Evolutionary conservation across 2,113 vertebrate genomes (phyloP), one percentile per base, ranked within the genome.

Genomic region (Stigmatopora nigra): DNA sequence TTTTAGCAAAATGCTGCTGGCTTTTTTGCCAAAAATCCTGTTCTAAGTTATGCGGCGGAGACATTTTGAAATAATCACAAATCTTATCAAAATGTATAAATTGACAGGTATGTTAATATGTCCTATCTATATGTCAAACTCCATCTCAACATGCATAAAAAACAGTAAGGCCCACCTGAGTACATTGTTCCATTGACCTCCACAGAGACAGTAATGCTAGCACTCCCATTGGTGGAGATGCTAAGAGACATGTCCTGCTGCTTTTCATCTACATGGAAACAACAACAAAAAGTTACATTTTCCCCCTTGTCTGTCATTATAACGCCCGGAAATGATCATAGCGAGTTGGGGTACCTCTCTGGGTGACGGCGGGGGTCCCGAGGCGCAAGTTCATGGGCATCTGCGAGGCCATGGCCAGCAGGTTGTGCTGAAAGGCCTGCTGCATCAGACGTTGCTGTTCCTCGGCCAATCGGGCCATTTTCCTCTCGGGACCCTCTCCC

Each of bases 361-460:
- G 92, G 0, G 92, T 90, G 84, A 92, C 89, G 58, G 69, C n/a
- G 16, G 85, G 87, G 36, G 77, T 71, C 65, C 92, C 93, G 78
- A 98, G 81, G 7, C 87, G 88, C 73, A 89, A 86, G 86, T 93
- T 97, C 93, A 96, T 92, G 76, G 95, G 96, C 75, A 96, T 90
- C 70, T 96, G 95, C 7, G 95, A 89, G 0, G 96, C 93, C 95
- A 97, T 84, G 84, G 88, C 92, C 70, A 98, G 77, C 3, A 98
- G 87, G 86, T 93, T 96, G 70, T 97, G 95, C 70, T 98, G 96
- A 60, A 98, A 89, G 2, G 94, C 94, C 87, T 98, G 95, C 83
- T 97, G 96, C 73, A 96, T 92, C 0, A 97, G 88, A 20, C 94
- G 92, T 87, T 98, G 95, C 80, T 98, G 95, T 73, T 98, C 96